These are phyloP conservation scores for Platerodrilus igneus DNA, from an alignment of 2,888 invertebrate species.

Conservation along the genomic window DNA sequence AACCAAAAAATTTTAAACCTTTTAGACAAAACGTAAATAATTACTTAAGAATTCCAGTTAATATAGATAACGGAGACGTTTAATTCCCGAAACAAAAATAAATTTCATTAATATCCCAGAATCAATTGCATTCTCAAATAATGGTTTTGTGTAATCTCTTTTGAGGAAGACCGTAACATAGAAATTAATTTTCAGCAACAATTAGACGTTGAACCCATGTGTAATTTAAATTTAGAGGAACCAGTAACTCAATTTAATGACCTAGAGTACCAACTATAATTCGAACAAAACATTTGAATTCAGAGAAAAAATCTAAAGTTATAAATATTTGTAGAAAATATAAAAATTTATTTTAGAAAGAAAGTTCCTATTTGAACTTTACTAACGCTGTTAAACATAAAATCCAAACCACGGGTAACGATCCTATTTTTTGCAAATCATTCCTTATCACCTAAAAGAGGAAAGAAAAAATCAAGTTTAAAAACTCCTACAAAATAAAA, in stretches of 20 bases:
- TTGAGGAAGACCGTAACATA: not conserved
- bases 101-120: conserved; percentile 1
- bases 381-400: too few relatives aligned
- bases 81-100: conserved; percentile 8
- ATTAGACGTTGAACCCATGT: conserved; percentile 1
- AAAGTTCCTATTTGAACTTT: too few relatives aligned
- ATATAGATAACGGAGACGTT: conserved; percentile 7
- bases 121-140: conserved; percentile 6
- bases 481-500: too few relatives aligned
- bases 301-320: too few relatives aligned
- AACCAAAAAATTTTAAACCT: conserved; percentile 9
- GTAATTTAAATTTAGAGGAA: not conserved
- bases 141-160: conserved; percentile 2
- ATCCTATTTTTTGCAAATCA: too few relatives aligned
- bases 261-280: too few relatives aligned
- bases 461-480: too few relatives aligned
- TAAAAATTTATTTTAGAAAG: too few relatives aligned
- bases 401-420: too few relatives aligned
- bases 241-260: not conserved
- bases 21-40: conserved; percentile 3
- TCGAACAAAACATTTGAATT: too few relatives aligned
- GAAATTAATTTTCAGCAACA: conserved; percentile 2
- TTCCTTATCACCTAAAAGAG: too few relatives aligned
- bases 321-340: too few relatives aligned
- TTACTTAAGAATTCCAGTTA: not conserved